Conservation (phyloP, 2,888 invertebrate species). For the Cataglyphis rosenhaueri region DNA sequence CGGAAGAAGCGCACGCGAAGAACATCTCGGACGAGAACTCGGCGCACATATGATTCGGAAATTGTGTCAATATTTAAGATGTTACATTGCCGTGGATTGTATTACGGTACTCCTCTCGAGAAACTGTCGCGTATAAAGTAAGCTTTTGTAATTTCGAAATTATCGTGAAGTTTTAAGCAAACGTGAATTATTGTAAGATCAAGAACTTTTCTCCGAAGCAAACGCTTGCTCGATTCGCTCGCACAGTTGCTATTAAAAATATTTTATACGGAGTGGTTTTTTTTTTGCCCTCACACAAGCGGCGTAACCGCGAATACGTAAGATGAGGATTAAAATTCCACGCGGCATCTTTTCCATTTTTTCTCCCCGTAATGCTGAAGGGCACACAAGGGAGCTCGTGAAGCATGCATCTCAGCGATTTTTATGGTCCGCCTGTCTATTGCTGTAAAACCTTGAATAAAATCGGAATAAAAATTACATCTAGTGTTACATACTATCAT, state of each 20-base stretch:
- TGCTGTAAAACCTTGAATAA: constrained; percentile 54
- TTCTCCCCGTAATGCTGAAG: constrained; percentile 63
- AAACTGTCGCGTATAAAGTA: background rate
- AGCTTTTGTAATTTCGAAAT: background rate
- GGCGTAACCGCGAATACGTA: constrained; percentile 57
- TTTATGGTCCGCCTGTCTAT: constrained; percentile 70
- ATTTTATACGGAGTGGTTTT: background rate
- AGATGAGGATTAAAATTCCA: constrained; percentile 80
- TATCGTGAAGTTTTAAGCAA: background rate
- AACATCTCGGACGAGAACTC: background rate
- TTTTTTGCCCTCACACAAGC: background rate
- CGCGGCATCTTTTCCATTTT: constrained; percentile 76
- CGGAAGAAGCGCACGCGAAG: background rate
- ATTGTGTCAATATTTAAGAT: constrained; percentile 29
- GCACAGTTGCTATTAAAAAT: background rate
- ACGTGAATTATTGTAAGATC: background rate
- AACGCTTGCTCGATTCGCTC: background rate
- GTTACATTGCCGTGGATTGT: background rate
- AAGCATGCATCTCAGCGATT: constrained; percentile 79
- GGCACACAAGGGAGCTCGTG: constrained; percentile 76
- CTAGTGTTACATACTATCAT: background rate
- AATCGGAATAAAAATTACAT: constrained; percentile 7
- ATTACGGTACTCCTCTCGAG: background rate
- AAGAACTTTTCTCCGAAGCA: constrained; percentile 2
- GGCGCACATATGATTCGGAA: background rate